Percentiles rank a stretch among this genome's conserved stretches.
Evolutionary conservation across 2,113 vertebrate species (phyloP).

Genomic region (Hystrix cristata): DNA sequence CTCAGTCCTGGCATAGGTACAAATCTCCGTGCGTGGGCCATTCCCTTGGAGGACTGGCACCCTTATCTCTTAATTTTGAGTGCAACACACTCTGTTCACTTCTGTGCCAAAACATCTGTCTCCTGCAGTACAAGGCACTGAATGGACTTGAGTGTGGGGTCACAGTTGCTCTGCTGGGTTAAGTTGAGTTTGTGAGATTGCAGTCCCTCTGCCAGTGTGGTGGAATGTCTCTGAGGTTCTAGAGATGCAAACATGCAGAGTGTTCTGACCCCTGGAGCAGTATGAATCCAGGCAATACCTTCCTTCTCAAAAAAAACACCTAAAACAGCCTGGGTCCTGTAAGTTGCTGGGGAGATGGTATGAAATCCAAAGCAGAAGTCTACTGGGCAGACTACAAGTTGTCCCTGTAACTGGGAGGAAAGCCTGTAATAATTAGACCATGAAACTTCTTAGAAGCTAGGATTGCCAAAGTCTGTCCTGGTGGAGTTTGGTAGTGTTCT

Average conservation of each 20-base stretch:
- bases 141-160: not conserved
- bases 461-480: not conserved
- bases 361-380: not conserved
- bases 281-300: not conserved
- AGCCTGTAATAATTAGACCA: not conserved
- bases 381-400: not conserved
- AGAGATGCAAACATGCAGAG: not conserved
- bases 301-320: not conserved
- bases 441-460: not conserved
- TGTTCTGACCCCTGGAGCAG: not conserved
- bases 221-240: not conserved
- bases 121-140: not conserved
- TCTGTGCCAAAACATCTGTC: not conserved
- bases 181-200: not conserved
- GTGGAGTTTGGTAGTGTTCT: not conserved
- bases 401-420: not conserved
- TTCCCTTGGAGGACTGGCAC: not conserved
- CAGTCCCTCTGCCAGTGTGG: not conserved
- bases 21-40: not conserved
- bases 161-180: not conserved
- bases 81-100: not conserved
- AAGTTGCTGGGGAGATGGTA: not conserved
- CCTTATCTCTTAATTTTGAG: not conserved
- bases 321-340: not conserved
- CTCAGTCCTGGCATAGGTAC: not conserved